phyloP scores from a whole-genome alignment of 2,888 invertebrate genomes.

The Bruchidius siliquastri region DNA sequence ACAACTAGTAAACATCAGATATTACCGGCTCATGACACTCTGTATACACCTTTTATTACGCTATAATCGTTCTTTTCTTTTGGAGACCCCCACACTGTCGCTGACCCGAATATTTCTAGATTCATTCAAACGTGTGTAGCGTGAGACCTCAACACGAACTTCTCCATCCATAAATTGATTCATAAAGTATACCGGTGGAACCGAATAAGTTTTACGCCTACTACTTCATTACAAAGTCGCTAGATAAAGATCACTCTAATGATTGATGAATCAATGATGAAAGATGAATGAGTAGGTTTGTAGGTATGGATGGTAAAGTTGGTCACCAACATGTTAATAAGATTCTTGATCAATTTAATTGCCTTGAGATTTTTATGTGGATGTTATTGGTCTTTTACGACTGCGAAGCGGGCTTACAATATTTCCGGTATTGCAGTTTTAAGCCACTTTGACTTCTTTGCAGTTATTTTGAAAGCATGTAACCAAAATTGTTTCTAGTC shows the following conservation, averaged over 20 bases:
- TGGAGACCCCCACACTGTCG: not conserved
- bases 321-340: not conserved
- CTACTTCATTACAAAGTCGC: not conserved
- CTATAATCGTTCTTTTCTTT: not conserved
- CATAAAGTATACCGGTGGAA: not conserved
- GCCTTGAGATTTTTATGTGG: not conserved
- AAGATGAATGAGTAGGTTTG: not conserved
- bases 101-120: not conserved
- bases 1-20: too few relatives aligned
- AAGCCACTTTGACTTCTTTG: too few relatives aligned
- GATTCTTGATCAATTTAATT: not conserved
- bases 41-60: not conserved
- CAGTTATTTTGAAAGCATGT: too few relatives aligned
- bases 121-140: not conserved
- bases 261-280: not conserved
- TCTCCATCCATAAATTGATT: not conserved
- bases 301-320: not conserved
- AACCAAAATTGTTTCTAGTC: too few relatives aligned
- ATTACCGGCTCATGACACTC: not conserved
- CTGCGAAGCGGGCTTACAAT: not conserved
- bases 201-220: not conserved
- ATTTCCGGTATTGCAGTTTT: not conserved
- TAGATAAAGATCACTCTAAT: not conserved
- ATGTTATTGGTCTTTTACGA: not conserved
- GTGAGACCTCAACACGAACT: not conserved